Base-by-base conservation (phyloP, 2,888 invertebrate species). In the Agrochola lychnidis region DNA sequence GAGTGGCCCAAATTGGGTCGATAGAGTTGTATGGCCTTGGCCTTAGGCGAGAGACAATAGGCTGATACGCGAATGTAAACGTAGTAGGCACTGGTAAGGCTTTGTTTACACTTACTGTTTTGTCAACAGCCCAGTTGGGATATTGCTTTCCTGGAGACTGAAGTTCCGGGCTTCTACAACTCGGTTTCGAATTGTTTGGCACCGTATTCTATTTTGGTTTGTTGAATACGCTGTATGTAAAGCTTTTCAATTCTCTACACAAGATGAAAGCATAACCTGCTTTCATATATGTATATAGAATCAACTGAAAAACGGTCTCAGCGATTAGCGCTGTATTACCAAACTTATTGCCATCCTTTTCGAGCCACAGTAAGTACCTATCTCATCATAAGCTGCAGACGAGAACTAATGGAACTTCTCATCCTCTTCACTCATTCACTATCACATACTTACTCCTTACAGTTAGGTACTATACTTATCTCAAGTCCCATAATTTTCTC, bases 1-100 rank as follows among this genome's bases (percentile, higher is more conserved):
- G 68, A 90, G 89, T 84, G 88, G 83, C 83, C 79, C 71, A 83
- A 91, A 90, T 88, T 90, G 88, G 88, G 90, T 89, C 89, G 87
- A 89, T 88, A 79, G 67, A 69, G 75, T 81, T 70, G 69, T 80
- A 64, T 78, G 80, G 70, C 82, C 85, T 85, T 85, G 80, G 76
- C 86, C 77, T 83, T 79, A 76, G 64, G 36, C 68, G 59, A 63
- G 56, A 83, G 77, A 85, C 80, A 88, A 85, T 87, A 74, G 76
- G 53, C 71, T 70, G 79, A 82, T 73, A 76, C 70, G 70, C 76
- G 64, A 78, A 82, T 77, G 76, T 85, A 63, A 69, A 77, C 74
- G 74, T 71, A 68, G 68, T 71, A 70, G 77, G 73, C 66, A 66
- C 56, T 57, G 45, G 36, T 67, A 67, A 76, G 64, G 72, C 59